Conservation (phyloP, 2,113 vertebrate genomes). For the Calidris pygmaea region DNA sequence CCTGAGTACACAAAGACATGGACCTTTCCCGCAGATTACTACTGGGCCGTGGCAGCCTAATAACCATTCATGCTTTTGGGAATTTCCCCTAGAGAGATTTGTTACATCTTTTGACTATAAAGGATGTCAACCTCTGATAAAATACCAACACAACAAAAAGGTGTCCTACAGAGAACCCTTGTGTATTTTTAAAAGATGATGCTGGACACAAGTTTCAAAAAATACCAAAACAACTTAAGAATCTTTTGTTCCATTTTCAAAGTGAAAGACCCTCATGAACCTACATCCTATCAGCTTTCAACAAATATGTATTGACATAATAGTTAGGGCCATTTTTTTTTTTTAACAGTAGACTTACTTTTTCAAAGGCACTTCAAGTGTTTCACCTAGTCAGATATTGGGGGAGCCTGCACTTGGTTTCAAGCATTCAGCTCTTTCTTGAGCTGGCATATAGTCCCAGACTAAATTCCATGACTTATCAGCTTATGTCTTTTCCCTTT, state of each 20-base stretch:
- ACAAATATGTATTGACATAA: not conserved
- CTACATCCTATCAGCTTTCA: not conserved
- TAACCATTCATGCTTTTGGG: not conserved
- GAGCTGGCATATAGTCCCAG: not conserved
- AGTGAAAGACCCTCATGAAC: not conserved
- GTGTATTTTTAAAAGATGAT: not conserved
- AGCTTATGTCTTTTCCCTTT: not conserved
- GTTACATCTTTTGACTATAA: not conserved
- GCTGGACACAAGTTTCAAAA: not conserved
- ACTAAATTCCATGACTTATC: not conserved
- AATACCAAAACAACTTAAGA: not conserved
- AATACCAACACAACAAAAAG: not conserved
- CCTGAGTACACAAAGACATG: not conserved
- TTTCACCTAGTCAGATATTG: not conserved
- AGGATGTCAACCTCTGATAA: not conserved
- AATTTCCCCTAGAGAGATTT: not conserved
- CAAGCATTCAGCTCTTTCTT: not conserved
- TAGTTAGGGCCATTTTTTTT: not conserved
- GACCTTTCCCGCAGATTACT: not conserved
- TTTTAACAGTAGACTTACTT: not conserved
- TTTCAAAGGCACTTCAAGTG: not conserved
- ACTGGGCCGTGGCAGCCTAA: not conserved
- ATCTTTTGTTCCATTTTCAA: not conserved
- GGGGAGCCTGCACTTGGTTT: not conserved
- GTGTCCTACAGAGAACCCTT: not conserved